Base-by-base conservation (phyloP, 2,113 vertebrate species). In the Pardalotus punctatus region DNA sequence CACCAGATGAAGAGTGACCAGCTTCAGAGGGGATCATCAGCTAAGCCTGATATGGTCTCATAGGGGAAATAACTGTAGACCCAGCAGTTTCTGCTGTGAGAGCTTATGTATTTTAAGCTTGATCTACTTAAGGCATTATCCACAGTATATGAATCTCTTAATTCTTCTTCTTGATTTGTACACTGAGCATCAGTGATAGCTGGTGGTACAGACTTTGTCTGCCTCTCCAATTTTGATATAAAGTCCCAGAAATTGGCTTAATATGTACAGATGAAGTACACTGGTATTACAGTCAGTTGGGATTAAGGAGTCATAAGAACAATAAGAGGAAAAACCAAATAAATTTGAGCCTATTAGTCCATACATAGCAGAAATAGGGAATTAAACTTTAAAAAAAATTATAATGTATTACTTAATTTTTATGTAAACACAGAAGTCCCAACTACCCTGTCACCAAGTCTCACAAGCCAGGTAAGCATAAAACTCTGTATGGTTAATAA, bases 101-200 rank as follows among this genome's bases (percentile, higher is more conserved):
- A 43, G 57, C 40, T 81, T 81, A 45, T 25, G 45, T 38, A 72
- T 93, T 94, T 82, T 57, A 64, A 80, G 65, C 53, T 79, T 79
- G 57, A 95, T 85, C 90, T 87, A 51, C 90, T 94, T 78, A 84
- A 90, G 53, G 78, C 51, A 67, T 91, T 95, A 84, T 60, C 45
- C 65, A 51, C 8, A 78, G 64, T 48, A 16, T 69, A 61, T 58
- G 40, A 74, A 35, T 81, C 56, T 81, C 84, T 88, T 74, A 50
- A 89, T 90, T 81, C 6, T 76, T 71, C 58, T 90, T 77, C 78
- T 79, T 25, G 29, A 61, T 71, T 89, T 78, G 33, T 71, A 5
- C 24, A n/a, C 40, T 71, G 56, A 70, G 27, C 60, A 56, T 78
- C 65, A 81, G 35, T 12, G 33, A 51, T 78, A 78, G 29, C n/a